Conservation (phyloP, 2,797 vertebrate genomes). For the Lophotriccus pileatus region DNA sequence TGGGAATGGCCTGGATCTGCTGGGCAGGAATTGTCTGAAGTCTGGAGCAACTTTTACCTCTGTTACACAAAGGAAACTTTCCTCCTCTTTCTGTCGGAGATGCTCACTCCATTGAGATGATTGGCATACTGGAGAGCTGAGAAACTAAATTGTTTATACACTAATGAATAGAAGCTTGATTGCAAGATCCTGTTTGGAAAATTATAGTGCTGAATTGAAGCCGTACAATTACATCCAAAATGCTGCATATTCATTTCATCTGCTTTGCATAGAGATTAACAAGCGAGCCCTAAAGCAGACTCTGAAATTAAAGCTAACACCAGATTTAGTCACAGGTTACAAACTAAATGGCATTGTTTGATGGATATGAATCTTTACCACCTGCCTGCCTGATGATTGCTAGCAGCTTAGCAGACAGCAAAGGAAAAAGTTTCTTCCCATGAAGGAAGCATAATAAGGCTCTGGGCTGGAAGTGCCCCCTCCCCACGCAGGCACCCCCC, state of each 20-base stretch:
- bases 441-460: slow-evolving; percentile 41
- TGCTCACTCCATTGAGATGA: slow-evolving; percentile 88
- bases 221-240: slow-evolving; percentile 98
- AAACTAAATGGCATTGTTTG: slow-evolving; percentile 82
- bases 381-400: slow-evolving; percentile 82
- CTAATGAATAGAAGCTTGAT: slow-evolving; percentile 99
- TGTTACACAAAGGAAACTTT: slow-evolving; percentile 76
- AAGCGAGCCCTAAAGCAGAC: slow-evolving; percentile 79
- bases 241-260: slow-evolving; percentile 98
- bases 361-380: slow-evolving; percentile 77
- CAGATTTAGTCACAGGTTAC: slow-evolving; percentile 85
- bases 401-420: slow-evolving; percentile 67
- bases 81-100: slow-evolving; percentile 74
- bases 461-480: slow-evolving; percentile 35
- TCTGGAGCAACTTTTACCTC: slow-evolving; percentile 70
- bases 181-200: slow-evolving; percentile 99
- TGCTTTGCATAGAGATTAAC: slow-evolving; percentile 97
- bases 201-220: slow-evolving; percentile 97
- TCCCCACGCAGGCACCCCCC: not conserved
- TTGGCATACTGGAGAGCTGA: slow-evolving; percentile 98
- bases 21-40: slow-evolving; percentile 35
- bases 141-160: slow-evolving; percentile 97
- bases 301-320: slow-evolving; percentile 82
- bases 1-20: not conserved
- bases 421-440: slow-evolving; percentile 59